These are phyloP conservation scores for Megalops atlanticus DNA, from an alignment of 2,113 vertebrate species.

Conservation along the genomic window DNA sequence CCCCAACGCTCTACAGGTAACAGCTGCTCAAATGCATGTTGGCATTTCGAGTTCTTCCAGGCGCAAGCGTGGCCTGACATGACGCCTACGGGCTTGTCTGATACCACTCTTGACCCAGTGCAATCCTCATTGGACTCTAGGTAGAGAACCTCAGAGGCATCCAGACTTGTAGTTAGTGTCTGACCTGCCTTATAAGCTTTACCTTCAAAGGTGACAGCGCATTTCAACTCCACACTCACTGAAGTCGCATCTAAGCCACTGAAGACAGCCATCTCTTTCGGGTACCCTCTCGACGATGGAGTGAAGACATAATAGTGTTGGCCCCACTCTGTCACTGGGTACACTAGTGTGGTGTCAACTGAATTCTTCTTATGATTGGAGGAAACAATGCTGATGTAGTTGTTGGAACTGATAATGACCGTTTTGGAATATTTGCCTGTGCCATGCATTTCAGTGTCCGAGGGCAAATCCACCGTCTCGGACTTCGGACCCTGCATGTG, in stretches of 20 bases:
- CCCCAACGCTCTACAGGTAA: constrained; percentile 27
- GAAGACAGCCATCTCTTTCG: constrained; percentile 55
- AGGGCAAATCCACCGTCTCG: neutral
- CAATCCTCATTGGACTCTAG: constrained; percentile 50
- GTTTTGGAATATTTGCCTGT: constrained; percentile 9
- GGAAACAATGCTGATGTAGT: neutral
- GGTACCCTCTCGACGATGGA: neutral
- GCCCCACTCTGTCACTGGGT: neutral
- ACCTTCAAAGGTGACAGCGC: constrained; percentile 36
- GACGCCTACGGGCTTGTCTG: constrained; percentile 36
- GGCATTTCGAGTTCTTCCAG: constrained; percentile 44
- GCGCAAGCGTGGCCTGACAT: constrained; percentile 58
- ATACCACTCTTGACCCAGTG: constrained; percentile 45
- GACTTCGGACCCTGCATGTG: neutral
- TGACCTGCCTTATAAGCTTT: constrained; percentile 29
- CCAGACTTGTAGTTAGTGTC: neutral
- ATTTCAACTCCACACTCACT: constrained; percentile 41
- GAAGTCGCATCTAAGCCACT: neutral
- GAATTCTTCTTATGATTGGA: rapidly evolving
- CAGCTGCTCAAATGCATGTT: constrained; percentile 57
- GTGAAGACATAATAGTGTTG: constrained; percentile 51
- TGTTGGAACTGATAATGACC: constrained; percentile 31
- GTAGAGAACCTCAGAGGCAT: constrained; percentile 40
- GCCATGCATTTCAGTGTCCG: constrained; percentile 27
- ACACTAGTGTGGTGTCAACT: neutral